A percentile compares a stretch with the other conserved stretches of the same genome.
Conservation (phyloP, 2,113 vertebrate genomes). For the Gasterosteus nipponicus region DNA sequence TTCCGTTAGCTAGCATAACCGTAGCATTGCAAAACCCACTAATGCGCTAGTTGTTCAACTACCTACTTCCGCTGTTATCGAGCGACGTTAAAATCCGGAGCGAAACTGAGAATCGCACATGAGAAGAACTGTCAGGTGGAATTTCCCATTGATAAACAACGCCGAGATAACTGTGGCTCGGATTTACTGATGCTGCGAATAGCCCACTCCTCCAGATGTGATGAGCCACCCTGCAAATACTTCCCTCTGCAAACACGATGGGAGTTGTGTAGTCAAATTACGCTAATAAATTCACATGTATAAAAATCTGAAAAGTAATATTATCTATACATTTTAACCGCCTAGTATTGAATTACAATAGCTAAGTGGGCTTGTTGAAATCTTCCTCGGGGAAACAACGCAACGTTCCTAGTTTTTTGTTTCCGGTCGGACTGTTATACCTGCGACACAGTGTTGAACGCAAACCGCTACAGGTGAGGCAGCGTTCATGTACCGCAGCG, state of each 20-base stretch:
- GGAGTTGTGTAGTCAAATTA: background rate
- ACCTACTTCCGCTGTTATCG: constrained; percentile 41
- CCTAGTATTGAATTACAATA: background rate
- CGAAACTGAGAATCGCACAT: constrained; percentile 36
- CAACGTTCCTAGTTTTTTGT: constrained; percentile 16
- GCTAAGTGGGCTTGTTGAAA: background rate
- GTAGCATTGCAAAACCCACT: constrained; percentile 61
- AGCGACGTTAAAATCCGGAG: constrained; percentile 44
- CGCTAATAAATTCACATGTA: background rate
- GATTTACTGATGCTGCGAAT: constrained; percentile 56
- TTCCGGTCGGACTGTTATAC: constrained; percentile 58
- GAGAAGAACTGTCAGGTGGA: constrained; percentile 23
- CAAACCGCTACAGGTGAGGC: constrained; percentile 44
- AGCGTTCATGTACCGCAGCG: constrained; percentile 4
- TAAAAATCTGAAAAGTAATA: background rate
- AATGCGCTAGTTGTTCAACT: background rate
- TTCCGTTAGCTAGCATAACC: constrained; percentile 73
- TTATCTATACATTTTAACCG: accelerated
- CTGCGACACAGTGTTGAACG: constrained; percentile 37
- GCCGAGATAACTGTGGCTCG: constrained; percentile 36
- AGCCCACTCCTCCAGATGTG: constrained; percentile 46
- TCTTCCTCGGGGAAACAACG: background rate
- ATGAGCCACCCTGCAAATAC: constrained; percentile 36
- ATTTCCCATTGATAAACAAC: background rate
- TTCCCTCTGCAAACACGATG: constrained; percentile 51